Evolutionary conservation across 2,113 vertebrate genomes (phyloP), one percentile per base, ranked within the genome.

Genomic region (Corythornis vintsioides): DNA sequence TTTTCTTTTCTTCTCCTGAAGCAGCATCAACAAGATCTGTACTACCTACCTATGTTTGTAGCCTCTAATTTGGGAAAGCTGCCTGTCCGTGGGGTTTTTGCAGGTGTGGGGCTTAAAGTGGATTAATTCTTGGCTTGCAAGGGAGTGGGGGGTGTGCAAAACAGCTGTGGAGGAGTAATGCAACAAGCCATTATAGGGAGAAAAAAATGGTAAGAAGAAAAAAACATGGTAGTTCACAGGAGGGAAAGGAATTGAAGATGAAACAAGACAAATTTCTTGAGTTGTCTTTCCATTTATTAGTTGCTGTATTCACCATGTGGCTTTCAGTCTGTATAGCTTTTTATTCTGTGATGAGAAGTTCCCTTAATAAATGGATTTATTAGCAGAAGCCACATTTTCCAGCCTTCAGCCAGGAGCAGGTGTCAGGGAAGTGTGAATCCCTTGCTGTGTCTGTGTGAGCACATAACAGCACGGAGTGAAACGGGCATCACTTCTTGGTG

Each of bases 401-500:
- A 92, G n/a, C 47, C n/a, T 77, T 70, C 72, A 67, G 52, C 31
- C 47, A 64, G 64, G 33, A 15, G 43, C 18, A 10, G 38, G 67
- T 76, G 20, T 75, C 1, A 3, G 10, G 73, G 65, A 76, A 3
- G 3, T 0, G 0, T 75, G 74, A 84, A n/a, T 13, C 9, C 28
- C 29, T 29, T 60, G 38, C 7, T 0, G 0, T 72, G 57, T 26
- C 53, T 28, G 29, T 71, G 17, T 1, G 15, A 57, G 87, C 8
- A 8, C 7, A 0, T 3, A 4, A 12, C 15, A 31, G 31, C 0
- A 0, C 28, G 25, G 63, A 11, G 50, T 1, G 31, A 47, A 40
- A 11, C 0, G 26, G 22, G 16, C 24, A 7, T 73, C 25, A 9
- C 52, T 55, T 1, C 64, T 66, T 3, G 0, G 17, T 6, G 63